Conservation (phyloP, 2,797 vertebrate genomes). For the Macrochelys suwanniensis region DNA sequence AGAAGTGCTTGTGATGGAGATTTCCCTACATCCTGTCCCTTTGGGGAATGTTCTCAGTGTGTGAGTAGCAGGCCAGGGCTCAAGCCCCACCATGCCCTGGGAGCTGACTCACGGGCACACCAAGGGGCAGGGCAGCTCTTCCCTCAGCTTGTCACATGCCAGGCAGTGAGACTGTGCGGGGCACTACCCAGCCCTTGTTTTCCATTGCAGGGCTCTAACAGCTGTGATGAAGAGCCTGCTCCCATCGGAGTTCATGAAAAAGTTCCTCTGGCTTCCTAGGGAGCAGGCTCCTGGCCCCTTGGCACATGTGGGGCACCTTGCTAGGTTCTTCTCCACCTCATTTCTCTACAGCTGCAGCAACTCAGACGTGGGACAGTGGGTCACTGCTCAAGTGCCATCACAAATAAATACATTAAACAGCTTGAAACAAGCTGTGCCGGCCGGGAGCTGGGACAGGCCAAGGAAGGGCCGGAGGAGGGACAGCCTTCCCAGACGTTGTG, state of each 20-base stretch:
- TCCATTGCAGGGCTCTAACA: neutral
- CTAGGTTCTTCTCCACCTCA: fast-evolving
- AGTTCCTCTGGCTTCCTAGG: neutral
- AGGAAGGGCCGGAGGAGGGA: neutral
- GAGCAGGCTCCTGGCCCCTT: neutral
- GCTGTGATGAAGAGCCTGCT: too few species aligned
- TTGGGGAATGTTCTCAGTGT: fast-evolving
- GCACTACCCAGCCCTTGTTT: neutral
- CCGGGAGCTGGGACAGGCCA: neutral
- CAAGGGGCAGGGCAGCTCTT: neutral
- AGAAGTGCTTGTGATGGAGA: slow-evolving; percentile 20
- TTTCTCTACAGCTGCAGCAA: neutral
- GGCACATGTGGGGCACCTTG: fast-evolving
- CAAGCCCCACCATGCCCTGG: too few species aligned
- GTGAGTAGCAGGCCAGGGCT: neutral
- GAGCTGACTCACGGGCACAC: fast-evolving
- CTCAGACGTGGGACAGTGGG: neutral
- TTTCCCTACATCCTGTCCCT: neutral
- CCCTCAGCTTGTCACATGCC: neutral
- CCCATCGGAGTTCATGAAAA: neutral
- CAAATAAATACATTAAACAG: slow-evolving; percentile 79
- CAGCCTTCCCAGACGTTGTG: fast-evolving
- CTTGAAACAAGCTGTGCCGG: neutral
- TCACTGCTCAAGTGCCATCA: slow-evolving; percentile 68
- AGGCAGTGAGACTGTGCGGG: fast-evolving